phyloP scores from a whole-genome alignment of 2,797 vertebrate genomes.

The Paguma larvata region DNA sequence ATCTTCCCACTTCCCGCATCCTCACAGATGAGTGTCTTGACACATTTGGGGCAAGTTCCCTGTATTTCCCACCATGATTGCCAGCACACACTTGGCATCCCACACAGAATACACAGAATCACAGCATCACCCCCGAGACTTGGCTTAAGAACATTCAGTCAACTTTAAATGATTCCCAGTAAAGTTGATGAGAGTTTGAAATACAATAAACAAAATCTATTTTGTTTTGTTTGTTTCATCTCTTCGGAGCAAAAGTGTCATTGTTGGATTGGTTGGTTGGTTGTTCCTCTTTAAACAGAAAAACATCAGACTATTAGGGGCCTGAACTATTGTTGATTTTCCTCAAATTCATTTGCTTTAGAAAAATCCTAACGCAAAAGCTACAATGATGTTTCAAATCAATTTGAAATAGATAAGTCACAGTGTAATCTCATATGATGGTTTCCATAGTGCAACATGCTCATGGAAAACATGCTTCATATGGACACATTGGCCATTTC shows the following conservation, averaged over 20 bases:
- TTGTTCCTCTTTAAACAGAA: not conserved
- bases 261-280: not conserved
- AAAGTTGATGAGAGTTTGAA: not conserved
- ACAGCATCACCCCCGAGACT: not conserved
- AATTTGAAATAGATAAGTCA: not conserved
- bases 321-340: not conserved
- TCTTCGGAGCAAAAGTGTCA: not conserved
- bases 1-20: not conserved
- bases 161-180: not conserved
- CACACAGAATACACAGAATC: not conserved
- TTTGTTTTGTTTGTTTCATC: not conserved
- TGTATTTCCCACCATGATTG: not conserved
- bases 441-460: not conserved
- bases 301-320: constrained; percentile 24
- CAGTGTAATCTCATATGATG: not conserved
- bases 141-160: not conserved
- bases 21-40: not conserved
- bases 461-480: not conserved
- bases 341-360: constrained; percentile 27
- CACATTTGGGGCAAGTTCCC: not conserved
- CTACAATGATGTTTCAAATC: not conserved
- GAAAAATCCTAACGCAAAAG: constrained; percentile 53
- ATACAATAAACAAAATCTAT: not conserved
- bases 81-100: not conserved
- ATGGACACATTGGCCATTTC: not conserved